Conservation (phyloP, 2,888 invertebrate genomes). For the Panopea generosa region DNA sequence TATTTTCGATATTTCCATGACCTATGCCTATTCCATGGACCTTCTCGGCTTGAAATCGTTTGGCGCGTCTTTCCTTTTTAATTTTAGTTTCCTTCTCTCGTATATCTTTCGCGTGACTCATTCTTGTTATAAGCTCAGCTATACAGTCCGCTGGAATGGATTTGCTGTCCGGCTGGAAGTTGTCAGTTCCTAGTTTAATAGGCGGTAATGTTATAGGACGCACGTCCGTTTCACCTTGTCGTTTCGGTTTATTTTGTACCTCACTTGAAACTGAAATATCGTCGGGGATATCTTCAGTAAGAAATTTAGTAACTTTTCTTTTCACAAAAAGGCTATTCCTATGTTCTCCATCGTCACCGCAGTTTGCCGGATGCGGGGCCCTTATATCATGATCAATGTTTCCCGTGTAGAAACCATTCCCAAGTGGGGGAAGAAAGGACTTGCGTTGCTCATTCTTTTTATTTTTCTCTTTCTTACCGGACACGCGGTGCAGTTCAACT, state of each 20-base stretch:
- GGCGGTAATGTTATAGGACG: conserved; percentile 59
- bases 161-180: conserved; percentile 7
- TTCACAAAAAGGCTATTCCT: conserved; percentile 37
- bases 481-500: conserved; percentile 29
- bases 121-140: conserved; percentile 33
- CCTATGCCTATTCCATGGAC: conserved; percentile 26
- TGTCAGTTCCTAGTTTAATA: conserved; percentile 52
- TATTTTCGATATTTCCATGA: background rate
- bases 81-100: conserved; percentile 35
- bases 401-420: conserved; percentile 52
- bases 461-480: conserved; percentile 2
- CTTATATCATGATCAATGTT: background rate
- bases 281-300: conserved; percentile 54
- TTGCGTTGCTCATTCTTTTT: conserved; percentile 1
- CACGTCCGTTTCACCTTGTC: background rate
- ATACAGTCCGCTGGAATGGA: conserved; percentile 36
- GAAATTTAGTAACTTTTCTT: conserved; percentile 50
- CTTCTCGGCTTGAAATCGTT: conserved; percentile 43
- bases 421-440: conserved; percentile 10
- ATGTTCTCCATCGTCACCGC: background rate
- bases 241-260: background rate
- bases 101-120: conserved; percentile 40
- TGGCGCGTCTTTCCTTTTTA: conserved; percentile 44
- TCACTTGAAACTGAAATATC: conserved; percentile 41
- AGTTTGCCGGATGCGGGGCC: background rate